Conservation (phyloP, 1,140 invertebrate genomes). For the Drosophila lacertosa region DNA sequence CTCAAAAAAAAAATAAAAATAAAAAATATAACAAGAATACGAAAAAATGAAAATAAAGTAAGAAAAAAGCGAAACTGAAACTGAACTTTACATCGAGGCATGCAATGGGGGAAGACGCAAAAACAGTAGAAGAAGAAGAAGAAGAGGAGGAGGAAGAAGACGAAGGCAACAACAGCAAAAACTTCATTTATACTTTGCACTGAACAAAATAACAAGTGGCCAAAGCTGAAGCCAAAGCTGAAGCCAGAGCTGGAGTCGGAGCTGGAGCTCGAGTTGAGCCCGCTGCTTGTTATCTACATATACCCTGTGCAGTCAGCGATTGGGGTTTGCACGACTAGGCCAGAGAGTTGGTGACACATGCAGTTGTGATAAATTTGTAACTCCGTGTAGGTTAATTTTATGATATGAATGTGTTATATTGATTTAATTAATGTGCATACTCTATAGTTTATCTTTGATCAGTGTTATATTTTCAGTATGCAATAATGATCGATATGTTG, state of each 20-base stretch:
- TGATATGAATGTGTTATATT: too few species aligned
- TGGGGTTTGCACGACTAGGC: neutral
- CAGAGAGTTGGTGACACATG: neutral
- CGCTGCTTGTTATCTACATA: conserved; percentile 2
- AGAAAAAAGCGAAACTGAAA: conserved; percentile 31
- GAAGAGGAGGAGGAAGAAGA: neutral
- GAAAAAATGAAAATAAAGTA: conserved; percentile 21
- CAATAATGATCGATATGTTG: too few species aligned
- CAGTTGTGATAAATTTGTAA: too few species aligned
- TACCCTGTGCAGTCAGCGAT: neutral
- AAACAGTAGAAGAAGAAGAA: too few species aligned
- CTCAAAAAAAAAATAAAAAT: conserved; percentile 36
- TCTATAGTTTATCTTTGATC: too few species aligned
- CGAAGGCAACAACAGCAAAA: conserved; percentile 52
- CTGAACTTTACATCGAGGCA: conserved; percentile 46
- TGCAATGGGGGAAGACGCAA: conserved; percentile 31
- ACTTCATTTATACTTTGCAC: conserved; percentile 72
- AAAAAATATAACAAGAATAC: conserved; percentile 32
- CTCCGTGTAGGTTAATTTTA: too few species aligned
- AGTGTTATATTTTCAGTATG: too few species aligned
- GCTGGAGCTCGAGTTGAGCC: neutral
- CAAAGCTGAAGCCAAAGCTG: too few species aligned
- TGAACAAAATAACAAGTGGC: conserved; percentile 61
- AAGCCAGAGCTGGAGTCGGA: conserved; percentile 5
- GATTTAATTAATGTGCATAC: too few species aligned